phyloP scores from a whole-genome alignment of 2,113 vertebrate genomes.

The Coptodon bakossiorum region DNA sequence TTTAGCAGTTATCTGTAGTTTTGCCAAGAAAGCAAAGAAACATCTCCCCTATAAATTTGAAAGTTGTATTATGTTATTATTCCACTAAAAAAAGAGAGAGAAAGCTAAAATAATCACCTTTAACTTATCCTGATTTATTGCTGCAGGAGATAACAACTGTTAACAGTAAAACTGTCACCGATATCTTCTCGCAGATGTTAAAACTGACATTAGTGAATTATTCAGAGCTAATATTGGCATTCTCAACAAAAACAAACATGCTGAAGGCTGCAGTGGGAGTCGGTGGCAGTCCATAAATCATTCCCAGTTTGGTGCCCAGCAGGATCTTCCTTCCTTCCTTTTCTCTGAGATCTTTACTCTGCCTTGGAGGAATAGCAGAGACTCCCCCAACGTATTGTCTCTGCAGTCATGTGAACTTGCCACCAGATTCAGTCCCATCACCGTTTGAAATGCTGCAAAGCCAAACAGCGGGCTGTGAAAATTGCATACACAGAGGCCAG shows the following conservation, averaged over 20 bases:
- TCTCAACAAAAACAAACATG: conserved; percentile 14
- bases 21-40: background rate
- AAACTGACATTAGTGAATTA: background rate
- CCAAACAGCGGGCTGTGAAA: background rate
- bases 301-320: conserved; percentile 29
- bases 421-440: conserved; percentile 19
- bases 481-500: background rate
- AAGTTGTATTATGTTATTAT: background rate
- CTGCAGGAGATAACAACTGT: background rate
- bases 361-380: conserved; percentile 2
- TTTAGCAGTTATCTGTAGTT: background rate
- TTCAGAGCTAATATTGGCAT: background rate
- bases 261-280: background rate
- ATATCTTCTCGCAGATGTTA: background rate
- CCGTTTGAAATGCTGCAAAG: background rate
- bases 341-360: background rate
- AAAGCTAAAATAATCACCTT: background rate
- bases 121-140: background rate
- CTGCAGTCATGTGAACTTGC: conserved; percentile 37
- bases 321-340: conserved; percentile 35
- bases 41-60: background rate
- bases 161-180: background rate
- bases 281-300: background rate
- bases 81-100: background rate
- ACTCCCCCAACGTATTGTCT: conserved; percentile 30